Evolutionary conservation across 2,888 invertebrate species (phyloP).

Genomic region (Bombylius major): DNA sequence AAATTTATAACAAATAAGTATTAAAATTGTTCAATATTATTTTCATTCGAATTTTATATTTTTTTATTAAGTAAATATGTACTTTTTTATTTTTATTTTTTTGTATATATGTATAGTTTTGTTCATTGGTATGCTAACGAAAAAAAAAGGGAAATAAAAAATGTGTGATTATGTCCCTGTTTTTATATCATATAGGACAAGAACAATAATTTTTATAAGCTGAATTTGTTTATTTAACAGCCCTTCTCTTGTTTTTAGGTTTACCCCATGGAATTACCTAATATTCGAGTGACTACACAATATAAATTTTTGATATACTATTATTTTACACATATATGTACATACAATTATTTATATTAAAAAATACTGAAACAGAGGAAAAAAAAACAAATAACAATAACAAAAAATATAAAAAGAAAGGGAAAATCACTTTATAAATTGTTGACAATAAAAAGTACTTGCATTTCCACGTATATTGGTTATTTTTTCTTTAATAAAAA

Average conservation of each 20-base stretch:
- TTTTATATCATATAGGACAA: conserved; percentile 3
- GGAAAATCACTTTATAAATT: conserved; percentile 15
- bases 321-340: neutral
- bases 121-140: neutral
- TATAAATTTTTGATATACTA: neutral
- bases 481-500: neutral
- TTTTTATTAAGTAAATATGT: neutral
- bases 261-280: neutral
- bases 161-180: neutral
- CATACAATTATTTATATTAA: neutral
- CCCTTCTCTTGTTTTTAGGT: conserved; percentile 12
- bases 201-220: conserved; percentile 8
- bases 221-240: conserved; percentile 14
- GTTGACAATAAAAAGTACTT: conserved; percentile 12
- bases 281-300: neutral
- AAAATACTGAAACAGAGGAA: neutral
- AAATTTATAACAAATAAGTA: neutral
- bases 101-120: neutral
- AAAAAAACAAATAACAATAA: neutral
- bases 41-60: conserved; percentile 11
- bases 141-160: neutral
- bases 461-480: too few species aligned
- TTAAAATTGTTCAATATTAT: conserved; percentile 4
- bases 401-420: neutral
- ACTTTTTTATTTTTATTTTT: too few species aligned